These are phyloP conservation scores for Myiothlypis coronata DNA, from an alignment of 2,797 vertebrate species.

Conservation along the genomic window DNA sequence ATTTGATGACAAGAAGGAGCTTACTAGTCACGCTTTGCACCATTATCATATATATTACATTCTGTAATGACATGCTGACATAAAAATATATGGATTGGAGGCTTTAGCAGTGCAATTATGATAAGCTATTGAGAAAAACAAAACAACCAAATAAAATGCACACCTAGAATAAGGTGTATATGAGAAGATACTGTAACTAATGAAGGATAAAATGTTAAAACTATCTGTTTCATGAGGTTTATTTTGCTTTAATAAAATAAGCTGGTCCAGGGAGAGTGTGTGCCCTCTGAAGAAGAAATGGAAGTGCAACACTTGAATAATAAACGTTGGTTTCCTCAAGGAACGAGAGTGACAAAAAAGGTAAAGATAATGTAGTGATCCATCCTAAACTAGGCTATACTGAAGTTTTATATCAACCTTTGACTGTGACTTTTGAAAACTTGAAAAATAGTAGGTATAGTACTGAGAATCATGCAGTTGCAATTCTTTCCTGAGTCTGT, in stretches of 20 bases:
- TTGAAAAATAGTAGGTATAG: not conserved
- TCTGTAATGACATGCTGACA: not conserved
- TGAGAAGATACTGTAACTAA: not conserved
- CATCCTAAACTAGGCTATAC: not conserved
- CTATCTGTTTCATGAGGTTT: not conserved
- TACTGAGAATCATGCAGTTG: not conserved
- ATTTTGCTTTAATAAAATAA: not conserved
- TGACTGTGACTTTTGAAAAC: not conserved
- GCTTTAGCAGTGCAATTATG: not conserved
- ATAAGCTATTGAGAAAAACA: not conserved
- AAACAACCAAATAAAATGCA: not conserved
- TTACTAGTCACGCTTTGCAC: not conserved
- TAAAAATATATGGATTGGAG: not conserved
- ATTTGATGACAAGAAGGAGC: not conserved
- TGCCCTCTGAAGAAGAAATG: not conserved
- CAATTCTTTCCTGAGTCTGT: not conserved
- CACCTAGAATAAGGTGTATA: not conserved
- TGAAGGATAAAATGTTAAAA: not conserved
- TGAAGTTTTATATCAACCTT: not conserved
- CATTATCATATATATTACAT: constrained; percentile 1
- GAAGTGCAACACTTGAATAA: not conserved
- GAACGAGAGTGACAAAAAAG: not conserved
- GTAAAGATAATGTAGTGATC: not conserved
- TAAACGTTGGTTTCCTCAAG: not conserved
- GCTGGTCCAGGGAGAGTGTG: not conserved